These are phyloP conservation scores for Pipa parva DNA, from an alignment of 2,113 vertebrate species.

Conservation along the genomic window DNA sequence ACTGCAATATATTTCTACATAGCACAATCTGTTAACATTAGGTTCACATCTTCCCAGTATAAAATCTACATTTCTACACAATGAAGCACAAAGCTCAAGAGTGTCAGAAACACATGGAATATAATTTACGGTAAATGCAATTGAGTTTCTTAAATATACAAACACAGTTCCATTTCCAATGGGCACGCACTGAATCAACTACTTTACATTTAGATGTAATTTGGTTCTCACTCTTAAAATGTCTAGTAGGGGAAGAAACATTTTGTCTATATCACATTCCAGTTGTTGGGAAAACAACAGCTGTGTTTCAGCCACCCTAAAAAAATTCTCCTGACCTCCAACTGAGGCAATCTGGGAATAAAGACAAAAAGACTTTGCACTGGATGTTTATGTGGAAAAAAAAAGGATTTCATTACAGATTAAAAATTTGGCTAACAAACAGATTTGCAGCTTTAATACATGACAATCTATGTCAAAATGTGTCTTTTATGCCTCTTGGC, in stretches of 20 bases:
- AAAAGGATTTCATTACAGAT: slow-evolving; percentile 19
- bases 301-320: not conserved
- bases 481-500: slow-evolving; percentile 54
- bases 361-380: slow-evolving; percentile 16
- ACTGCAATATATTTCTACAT: too few relatives aligned
- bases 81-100: too few relatives aligned
- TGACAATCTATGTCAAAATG: slow-evolving; percentile 51
- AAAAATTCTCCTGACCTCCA: slow-evolving; percentile 18
- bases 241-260: not conserved
- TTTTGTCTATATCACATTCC: slow-evolving; percentile 38
- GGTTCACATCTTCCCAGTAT: too few relatives aligned
- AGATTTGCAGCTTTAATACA: slow-evolving; percentile 46
- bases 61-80: too few relatives aligned
- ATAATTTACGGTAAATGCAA: too few relatives aligned
- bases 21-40: too few relatives aligned
- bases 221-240: fast-evolving
- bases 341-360: slow-evolving; percentile 16
- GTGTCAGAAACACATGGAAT: too few relatives aligned
- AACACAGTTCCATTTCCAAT: too few relatives aligned
- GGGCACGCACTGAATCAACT: too few relatives aligned
- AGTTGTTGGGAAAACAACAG: slow-evolving; percentile 28
- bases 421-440: slow-evolving; percentile 44
- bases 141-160: too few relatives aligned
- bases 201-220: too few relatives aligned
- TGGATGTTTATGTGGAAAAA: not conserved